Conservation (phyloP, 2,113 vertebrate genomes). For the Corythornis cristatus region DNA sequence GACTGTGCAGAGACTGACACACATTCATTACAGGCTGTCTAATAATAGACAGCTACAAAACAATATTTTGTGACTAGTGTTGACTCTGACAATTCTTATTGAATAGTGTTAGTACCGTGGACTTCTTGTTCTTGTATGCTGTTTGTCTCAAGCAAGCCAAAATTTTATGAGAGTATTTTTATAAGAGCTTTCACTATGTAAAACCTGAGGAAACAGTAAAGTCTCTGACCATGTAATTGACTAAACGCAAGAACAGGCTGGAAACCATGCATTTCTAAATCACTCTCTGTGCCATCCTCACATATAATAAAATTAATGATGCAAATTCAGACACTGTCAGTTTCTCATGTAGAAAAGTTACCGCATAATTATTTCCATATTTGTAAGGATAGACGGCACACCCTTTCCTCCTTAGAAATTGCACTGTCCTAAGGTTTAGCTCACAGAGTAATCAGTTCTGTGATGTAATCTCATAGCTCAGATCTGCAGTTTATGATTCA, state of each 20-base stretch:
- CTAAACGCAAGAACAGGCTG: not conserved
- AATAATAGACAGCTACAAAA: not conserved
- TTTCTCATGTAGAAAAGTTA: not conserved
- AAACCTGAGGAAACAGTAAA: not conserved
- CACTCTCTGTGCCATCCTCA: not conserved
- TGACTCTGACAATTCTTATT: not conserved
- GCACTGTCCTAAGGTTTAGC: not conserved
- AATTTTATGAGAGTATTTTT: not conserved
- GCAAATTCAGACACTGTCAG: not conserved
- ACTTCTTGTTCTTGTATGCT: not conserved
- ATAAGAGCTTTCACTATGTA: not conserved
- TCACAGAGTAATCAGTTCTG: not conserved
- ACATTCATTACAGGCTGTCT: not conserved
- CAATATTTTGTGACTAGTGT: not conserved
- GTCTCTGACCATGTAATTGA: not conserved
- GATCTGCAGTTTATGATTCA: not conserved
- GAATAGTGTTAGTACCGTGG: not conserved
- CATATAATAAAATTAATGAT: not conserved
- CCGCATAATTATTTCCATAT: not conserved
- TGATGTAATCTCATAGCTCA: not conserved
- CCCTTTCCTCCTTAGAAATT: not conserved
- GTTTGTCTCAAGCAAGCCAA: fast-evolving
- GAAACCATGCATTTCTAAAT: not conserved
- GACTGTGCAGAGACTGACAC: not conserved
- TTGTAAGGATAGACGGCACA: not conserved